Conservation (phyloP, 2,888 invertebrate genomes). For the Hydriomena furcata region DNA sequence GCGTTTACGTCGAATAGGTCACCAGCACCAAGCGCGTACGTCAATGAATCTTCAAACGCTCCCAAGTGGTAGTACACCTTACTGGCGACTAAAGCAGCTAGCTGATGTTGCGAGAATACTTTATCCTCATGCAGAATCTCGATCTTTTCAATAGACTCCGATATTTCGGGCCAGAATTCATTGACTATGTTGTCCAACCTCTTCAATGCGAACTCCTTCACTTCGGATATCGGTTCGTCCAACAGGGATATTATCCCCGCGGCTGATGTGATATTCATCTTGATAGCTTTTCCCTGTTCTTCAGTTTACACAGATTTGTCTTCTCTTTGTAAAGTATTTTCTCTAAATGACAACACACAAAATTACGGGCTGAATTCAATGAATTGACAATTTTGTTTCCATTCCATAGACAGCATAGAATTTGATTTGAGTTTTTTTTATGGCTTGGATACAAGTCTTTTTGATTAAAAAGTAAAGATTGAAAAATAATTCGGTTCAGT, state of each 20-base stretch:
- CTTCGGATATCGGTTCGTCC: conserved; percentile 96
- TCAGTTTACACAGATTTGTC: conserved; percentile 8
- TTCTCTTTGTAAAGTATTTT: conserved; percentile 33
- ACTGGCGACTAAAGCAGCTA: conserved; percentile 98
- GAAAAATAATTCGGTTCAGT: no score
- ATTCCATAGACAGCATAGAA: conserved; percentile 45
- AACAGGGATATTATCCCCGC: conserved; percentile 98
- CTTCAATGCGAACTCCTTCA: conserved; percentile 96
- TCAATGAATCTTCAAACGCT: conserved; percentile 97
- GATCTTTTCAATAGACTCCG: conserved; percentile 98
- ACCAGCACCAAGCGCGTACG: conserved; percentile 98
- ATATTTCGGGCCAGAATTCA: conserved; percentile 99
- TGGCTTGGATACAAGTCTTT: no score
- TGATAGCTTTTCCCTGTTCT: conserved; percentile 40
- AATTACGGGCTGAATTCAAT: conserved; percentile 66
- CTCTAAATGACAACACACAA: conserved; percentile 42
- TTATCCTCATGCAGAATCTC: conserved; percentile 98
- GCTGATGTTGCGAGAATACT: conserved; percentile 92
- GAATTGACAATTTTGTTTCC: conserved; percentile 75
- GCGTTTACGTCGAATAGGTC: conserved; percentile 97
- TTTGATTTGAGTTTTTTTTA: conserved; percentile 4
- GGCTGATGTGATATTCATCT: conserved; percentile 81
- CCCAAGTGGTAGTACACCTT: conserved; percentile 99
- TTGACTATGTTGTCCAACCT: conserved; percentile 97
- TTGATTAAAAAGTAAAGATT: no score